These are phyloP conservation scores for Anhinga rufa DNA, from an alignment of 2,113 vertebrate species.

Conservation along the genomic window DNA sequence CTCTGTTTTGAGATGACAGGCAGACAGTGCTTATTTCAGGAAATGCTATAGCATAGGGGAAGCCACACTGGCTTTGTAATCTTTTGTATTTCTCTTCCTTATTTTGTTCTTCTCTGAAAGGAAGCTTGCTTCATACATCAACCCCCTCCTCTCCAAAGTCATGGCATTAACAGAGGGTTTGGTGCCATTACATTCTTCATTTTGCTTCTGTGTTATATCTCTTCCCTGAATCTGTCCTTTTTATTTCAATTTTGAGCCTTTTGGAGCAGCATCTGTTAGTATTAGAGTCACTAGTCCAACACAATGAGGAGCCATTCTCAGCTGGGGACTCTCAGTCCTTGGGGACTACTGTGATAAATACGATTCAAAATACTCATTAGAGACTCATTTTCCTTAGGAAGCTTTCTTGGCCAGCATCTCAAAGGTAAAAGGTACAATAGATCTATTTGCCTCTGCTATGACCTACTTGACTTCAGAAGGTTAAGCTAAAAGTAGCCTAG, in stretches of 20 bases:
- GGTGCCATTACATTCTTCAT: constrained; percentile 23
- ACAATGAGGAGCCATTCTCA: constrained; percentile 54
- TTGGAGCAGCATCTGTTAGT: constrained; percentile 51
- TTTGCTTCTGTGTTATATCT: neutral
- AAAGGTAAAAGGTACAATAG: constrained; percentile 51
- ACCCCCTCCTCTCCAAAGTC: neutral
- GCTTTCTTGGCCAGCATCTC: constrained; percentile 47
- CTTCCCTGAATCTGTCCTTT: neutral
- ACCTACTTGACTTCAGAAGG: constrained; percentile 55
- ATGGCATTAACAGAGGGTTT: neutral
- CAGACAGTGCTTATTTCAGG: constrained; percentile 37
- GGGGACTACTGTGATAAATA: constrained; percentile 49
- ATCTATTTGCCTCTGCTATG: constrained; percentile 41
- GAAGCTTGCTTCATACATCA: constrained; percentile 13
- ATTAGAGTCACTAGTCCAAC: constrained; percentile 43
- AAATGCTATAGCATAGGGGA: neutral
- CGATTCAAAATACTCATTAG: constrained; percentile 48
- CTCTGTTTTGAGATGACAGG: neutral
- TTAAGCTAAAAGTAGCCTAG: constrained; percentile 57
- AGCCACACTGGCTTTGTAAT: constrained; percentile 19
- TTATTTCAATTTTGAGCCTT: constrained; percentile 34
- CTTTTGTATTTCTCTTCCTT: constrained; percentile 42
- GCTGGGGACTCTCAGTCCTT: constrained; percentile 50
- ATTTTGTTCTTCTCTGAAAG: constrained; percentile 37
- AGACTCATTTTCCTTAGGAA: constrained; percentile 46